These are phyloP conservation scores for Antennarius striatus DNA, from an alignment of 2,113 vertebrate genomes.

Conservation along the genomic window DNA sequence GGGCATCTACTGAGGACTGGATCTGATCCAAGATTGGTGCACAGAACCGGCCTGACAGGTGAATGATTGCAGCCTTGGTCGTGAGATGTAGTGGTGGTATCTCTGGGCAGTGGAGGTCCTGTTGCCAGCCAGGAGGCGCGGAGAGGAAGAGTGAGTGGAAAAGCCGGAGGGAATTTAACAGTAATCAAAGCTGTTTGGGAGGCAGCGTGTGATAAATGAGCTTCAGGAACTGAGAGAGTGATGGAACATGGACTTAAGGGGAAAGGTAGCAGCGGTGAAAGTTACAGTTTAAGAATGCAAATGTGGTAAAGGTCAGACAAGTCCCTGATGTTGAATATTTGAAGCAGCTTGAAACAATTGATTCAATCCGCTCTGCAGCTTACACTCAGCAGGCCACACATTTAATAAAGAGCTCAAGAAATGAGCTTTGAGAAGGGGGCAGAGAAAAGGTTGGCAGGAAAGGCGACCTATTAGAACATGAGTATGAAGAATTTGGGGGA, in stretches of 20 bases:
- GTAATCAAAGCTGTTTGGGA: slow-evolving; percentile 44
- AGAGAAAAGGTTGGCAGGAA: background rate
- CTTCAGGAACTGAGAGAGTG: slow-evolving; percentile 31
- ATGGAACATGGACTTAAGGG: slow-evolving; percentile 37
- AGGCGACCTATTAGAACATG: slow-evolving; percentile 10
- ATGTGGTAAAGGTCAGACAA: background rate
- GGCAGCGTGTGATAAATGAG: slow-evolving; percentile 44
- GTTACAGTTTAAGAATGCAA: slow-evolving; percentile 15
- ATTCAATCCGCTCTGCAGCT: slow-evolving; percentile 19
- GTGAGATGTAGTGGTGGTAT: slow-evolving; percentile 50
- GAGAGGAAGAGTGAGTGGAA: slow-evolving; percentile 16
- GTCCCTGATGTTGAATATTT: slow-evolving; percentile 33
- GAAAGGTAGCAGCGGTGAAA: slow-evolving; percentile 34
- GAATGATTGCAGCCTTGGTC: slow-evolving; percentile 56
- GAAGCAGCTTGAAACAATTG: slow-evolving; percentile 21
- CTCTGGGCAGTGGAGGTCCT: slow-evolving; percentile 17
- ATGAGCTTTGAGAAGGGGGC: background rate
- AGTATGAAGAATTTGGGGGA: background rate
- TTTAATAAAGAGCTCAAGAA: slow-evolving; percentile 26
- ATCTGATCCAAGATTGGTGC: slow-evolving; percentile 51
- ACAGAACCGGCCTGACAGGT: slow-evolving; percentile 60
- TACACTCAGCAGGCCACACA: slow-evolving; percentile 5
- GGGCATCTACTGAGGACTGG: slow-evolving; percentile 44
- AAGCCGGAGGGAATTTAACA: slow-evolving; percentile 33
- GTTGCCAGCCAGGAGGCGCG: slow-evolving; percentile 39